Evolutionary conservation across 1,140 invertebrate species (phyloP).

Genomic region (Drosophila lacertosa): DNA sequence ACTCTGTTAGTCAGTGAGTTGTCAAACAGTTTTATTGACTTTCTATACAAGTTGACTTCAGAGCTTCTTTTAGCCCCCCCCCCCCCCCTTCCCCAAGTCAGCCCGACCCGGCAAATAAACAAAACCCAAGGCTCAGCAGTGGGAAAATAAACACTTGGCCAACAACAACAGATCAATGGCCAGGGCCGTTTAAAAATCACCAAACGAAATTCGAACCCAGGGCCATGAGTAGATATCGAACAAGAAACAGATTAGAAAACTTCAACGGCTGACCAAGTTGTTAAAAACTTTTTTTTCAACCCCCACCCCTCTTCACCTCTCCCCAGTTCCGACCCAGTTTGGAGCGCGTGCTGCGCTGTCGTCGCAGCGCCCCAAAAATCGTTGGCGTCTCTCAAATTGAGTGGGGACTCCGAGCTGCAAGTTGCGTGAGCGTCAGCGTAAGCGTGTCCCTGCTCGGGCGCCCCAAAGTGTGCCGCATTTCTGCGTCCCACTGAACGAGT

Average conservation of each 20-base stretch:
- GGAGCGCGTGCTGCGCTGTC: background rate
- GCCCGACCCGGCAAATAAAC: slow-evolving; percentile 35
- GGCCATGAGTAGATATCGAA: background rate
- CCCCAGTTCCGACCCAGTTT: no score
- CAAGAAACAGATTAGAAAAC: slow-evolving; percentile 64
- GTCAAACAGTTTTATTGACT: slow-evolving; percentile 74
- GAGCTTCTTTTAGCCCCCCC: background rate
- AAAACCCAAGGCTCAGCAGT: slow-evolving; percentile 43
- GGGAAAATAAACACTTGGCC: slow-evolving; percentile 63
- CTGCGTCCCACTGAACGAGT: slow-evolving; percentile 56
- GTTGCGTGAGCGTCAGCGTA: background rate
- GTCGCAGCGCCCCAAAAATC: slow-evolving; percentile 28
- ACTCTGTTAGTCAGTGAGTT: slow-evolving; percentile 51
- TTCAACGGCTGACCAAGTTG: slow-evolving; percentile 61
- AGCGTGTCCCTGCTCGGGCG: slow-evolving; percentile 2
- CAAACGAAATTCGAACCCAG: slow-evolving; percentile 40
- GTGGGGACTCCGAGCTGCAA: slow-evolving; percentile 17
- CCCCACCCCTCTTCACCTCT: no score
- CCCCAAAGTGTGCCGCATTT: slow-evolving; percentile 28
- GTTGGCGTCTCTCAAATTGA: slow-evolving; percentile 50
- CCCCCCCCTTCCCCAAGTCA: background rate
- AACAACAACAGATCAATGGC: slow-evolving; percentile 44
- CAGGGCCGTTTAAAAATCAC: slow-evolving; percentile 39
- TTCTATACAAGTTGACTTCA: slow-evolving; percentile 58
- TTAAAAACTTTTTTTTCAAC: slow-evolving; percentile 37